phyloP scores from a whole-genome alignment of 2,113 vertebrate genomes.

The Amblyopsis rosae region DNA sequence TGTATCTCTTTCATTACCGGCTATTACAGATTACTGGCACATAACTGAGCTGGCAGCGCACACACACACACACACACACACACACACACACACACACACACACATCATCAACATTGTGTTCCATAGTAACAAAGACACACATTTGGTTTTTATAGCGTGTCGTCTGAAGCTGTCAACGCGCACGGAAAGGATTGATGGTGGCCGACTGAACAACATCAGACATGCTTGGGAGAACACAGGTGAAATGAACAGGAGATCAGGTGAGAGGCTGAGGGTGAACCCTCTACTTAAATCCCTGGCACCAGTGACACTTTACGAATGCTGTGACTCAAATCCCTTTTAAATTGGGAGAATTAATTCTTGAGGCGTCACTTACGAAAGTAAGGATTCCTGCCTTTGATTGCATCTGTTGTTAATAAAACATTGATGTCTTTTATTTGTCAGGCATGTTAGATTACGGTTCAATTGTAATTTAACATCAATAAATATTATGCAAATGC shows the following conservation, averaged over 20 bases:
- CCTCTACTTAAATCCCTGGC: constrained; percentile 49
- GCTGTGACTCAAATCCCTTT: constrained; percentile 44
- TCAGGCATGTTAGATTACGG: constrained; percentile 21
- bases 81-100: constrained; percentile 26
- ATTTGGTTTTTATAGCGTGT: no score
- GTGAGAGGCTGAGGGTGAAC: constrained; percentile 23
- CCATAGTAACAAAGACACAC: not conserved
- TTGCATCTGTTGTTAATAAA: no score
- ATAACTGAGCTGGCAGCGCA: constrained; percentile 28
- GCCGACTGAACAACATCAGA: no score
- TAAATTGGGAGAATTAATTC: constrained; percentile 4
- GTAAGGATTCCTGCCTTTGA: constrained; percentile 2
- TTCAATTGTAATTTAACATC: no score
- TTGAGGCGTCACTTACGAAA: constrained; percentile 14
- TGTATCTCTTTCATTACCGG: constrained; percentile 26
- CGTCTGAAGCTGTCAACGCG: no score
- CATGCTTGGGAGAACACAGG: constrained; percentile 35
- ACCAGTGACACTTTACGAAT: constrained; percentile 24
- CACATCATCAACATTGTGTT: constrained; percentile 24
- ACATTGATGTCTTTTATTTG: no score
- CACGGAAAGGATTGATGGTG: no score
- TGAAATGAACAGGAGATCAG: constrained; percentile 53
- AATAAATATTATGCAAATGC: not conserved
- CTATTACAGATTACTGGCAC: constrained; percentile 43
- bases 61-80: constrained; percentile 27